Evolutionary conservation across 2,888 invertebrate species (phyloP), one percentile per base, ranked within the genome.

Genomic region (Venustoraphidia nigricollis): DNA sequence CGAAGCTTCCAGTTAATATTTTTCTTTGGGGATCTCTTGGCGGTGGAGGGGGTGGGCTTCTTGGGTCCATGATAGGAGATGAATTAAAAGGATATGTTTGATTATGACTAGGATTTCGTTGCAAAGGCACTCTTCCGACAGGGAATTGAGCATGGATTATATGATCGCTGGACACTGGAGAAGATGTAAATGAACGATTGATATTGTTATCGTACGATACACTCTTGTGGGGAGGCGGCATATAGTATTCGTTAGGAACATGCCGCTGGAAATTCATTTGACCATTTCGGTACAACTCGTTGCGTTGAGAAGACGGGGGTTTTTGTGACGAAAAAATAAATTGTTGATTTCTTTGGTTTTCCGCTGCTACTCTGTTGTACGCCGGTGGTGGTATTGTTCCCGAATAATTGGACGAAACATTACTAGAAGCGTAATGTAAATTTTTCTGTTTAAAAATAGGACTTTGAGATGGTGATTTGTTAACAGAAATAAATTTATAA

Each of bases 1-100:
- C 59, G 51, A 57, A 55, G 50, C 62, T 58, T 51, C 59, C 55
- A 39, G 47, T 71, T 14, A 72, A 65, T 11, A 76, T 68, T 63
- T 77, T 72, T 50, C 79, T 72, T 57, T 76, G 72, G 53, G 81
- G 84, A 64, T 83, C 85, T 56, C 83, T 70, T n/a, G 87, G 86
- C 1, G 88, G 87, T 34, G 87, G 87, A 4, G 82, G 79, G 0
- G 88, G 87, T 6, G 87, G 85, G 36, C 57, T 58, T 39, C 57
- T 56, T 11, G 51, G 51, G 40, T 51, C 53, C 41, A 43, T 41
- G 34, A 47, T 38, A 44, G 52, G 55, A 6, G 58, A 45, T 36
- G 42, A 36, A 42, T 38, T 14, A 43, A 55, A 54, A 35, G 54
- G 49, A 42, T 45, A 47, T 13, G 48, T 47, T 36, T 64, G 64